A percentile compares a stretch with the other conserved stretches of the same genome.
Evolutionary conservation across 2,113 vertebrate species (phyloP).

Genomic region (Bagarius yarrelli): DNA sequence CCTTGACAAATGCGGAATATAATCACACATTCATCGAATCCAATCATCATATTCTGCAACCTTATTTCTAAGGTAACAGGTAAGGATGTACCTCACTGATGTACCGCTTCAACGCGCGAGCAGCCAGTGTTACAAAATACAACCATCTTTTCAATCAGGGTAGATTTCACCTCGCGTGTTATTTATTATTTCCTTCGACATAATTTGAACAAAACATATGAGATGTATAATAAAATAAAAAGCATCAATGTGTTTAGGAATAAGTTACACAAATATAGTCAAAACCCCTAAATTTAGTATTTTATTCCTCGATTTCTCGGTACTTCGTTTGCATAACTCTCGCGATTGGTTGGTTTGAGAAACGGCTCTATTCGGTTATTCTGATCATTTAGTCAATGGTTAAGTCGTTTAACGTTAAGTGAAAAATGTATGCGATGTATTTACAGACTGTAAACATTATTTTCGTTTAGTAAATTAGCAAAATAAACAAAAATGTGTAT

Average conservation of each 20-base stretch:
- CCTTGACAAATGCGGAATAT: constrained; percentile 8
- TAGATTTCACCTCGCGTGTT: background rate
- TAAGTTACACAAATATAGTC: background rate
- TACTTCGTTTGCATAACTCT: constrained; percentile 12
- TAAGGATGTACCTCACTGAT: constrained; percentile 46
- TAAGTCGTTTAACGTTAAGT: background rate
- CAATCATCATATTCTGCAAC: constrained; percentile 46
- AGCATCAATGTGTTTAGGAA: background rate
- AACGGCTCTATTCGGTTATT: background rate
- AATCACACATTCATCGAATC: constrained; percentile 50
- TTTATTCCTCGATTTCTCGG: background rate
- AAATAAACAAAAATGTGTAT: background rate
- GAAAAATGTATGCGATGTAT: background rate
- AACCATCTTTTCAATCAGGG: constrained; percentile 14
- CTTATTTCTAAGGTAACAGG: constrained; percentile 46
- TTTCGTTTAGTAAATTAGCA: background rate
- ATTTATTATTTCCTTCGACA: background rate
- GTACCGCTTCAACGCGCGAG: fast-evolving
- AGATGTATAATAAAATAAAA: fast-evolving
- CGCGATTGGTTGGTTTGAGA: constrained; percentile 28
- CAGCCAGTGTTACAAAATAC: background rate
- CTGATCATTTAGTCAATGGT: background rate
- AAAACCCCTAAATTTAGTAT: background rate
- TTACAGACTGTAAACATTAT: too few species aligned
- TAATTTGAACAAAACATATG: background rate